These are phyloP conservation scores for Magallana nippona DNA, from an alignment of 2,888 invertebrate genomes.

Conservation along the genomic window DNA sequence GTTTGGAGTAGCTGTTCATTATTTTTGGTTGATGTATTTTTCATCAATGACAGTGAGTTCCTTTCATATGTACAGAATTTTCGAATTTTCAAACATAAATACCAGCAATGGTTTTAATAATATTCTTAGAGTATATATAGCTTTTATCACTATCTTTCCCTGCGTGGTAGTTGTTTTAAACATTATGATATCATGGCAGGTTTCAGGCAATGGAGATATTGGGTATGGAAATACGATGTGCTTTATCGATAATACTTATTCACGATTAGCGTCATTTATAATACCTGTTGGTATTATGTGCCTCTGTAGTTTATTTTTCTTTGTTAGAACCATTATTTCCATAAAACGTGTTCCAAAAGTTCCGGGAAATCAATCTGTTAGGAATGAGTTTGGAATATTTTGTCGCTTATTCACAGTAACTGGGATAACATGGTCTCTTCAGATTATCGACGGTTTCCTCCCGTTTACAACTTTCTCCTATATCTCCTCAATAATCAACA, in stretches of 20 bases:
- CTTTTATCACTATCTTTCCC: neutral
- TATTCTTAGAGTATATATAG: neutral
- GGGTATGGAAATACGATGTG: neutral
- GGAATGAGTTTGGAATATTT: neutral
- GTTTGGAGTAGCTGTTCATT: neutral
- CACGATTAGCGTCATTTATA: neutral
- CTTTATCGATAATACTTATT: neutral
- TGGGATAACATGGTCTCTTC: neutral
- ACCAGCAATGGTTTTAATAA: neutral
- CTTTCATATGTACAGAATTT: neutral
- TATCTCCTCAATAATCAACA: neutral
- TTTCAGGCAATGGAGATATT: neutral
- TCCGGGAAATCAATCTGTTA: neutral
- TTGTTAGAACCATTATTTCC: neutral
- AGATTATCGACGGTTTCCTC: neutral
- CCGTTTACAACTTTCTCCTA: neutral
- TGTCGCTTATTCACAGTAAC: slow-evolving; percentile 1
- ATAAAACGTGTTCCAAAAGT: neutral
- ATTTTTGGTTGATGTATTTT: neutral
- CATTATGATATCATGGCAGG: neutral
- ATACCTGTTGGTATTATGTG: neutral
- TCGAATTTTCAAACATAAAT: neutral
- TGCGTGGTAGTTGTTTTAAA: neutral
- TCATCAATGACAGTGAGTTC: neutral
- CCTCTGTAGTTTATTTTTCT: neutral